Evolutionary conservation across 2,888 invertebrate species (phyloP), one percentile per base, ranked within the genome.

Genomic region (Oscheius sp.): DNA sequence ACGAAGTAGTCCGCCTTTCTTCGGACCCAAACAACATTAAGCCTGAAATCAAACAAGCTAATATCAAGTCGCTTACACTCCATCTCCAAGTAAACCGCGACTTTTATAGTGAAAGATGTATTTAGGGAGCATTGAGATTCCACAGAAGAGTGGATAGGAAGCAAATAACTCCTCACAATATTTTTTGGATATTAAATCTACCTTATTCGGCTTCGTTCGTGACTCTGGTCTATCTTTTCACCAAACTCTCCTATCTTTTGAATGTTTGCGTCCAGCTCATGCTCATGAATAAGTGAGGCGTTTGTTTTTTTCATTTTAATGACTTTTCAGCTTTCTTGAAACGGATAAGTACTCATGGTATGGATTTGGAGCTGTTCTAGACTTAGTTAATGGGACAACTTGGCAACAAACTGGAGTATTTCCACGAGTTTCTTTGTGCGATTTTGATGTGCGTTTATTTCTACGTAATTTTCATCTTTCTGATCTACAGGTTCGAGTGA

Each of bases 21-120:
- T 79, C 82, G 3, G 86, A 86, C 57, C 81, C 85, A n/a, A 86
- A 86, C 68, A 86, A 86, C 66, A 84, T 87, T 64, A 84, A 86
- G 69, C 85, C 86, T 1, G 82, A 86, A 5, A 83, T 85, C 67
- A 84, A 83, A 53, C 63, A 72, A 63, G 79, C 80, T 6, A 87
- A 85, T 63, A 83, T 86, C 65, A 73, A 77, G 55, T 76, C 83
- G 0, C 73, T 86, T 27, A 83, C 85, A 8, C 74, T 79, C 6
- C 86, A 86, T 73, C 68, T 87, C 8, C 80, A 78, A 77, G 80
- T 82, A 42, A 15, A 15, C 20, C n/a, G n/a, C n/a, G n/a, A 25
- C 1, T 1, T 25, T 45, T 39, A 39, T 48, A 23, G n/a, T n/a
- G n/a, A n/a, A n/a, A n/a, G n/a, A n/a, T n/a, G n/a, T n/a, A 23